These are phyloP conservation scores for Pluvialis apricaria DNA, from an alignment of 2,113 vertebrate genomes.

Conservation along the genomic window DNA sequence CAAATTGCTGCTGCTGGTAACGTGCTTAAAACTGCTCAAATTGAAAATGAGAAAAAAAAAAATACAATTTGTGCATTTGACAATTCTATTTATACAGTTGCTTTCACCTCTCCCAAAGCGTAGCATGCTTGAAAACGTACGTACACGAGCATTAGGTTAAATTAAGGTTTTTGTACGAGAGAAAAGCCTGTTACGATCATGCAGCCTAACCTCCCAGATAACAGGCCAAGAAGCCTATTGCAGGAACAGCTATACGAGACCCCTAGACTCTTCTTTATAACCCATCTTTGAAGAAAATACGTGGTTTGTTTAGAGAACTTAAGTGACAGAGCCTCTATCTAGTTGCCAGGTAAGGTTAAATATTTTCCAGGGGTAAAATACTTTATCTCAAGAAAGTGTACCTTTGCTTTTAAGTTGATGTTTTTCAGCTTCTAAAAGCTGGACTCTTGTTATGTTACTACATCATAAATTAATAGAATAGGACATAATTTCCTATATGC, in stretches of 20 bases:
- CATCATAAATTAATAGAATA: not conserved
- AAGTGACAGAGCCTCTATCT: not conserved
- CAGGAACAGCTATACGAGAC: not conserved
- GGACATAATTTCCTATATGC: not conserved
- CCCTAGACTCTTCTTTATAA: not conserved
- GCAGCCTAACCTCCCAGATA: not conserved
- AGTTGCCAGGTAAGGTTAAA: not conserved
- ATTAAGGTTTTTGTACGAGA: not conserved
- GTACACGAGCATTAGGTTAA: not conserved
- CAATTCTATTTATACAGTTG: not conserved
- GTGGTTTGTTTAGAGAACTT: not conserved
- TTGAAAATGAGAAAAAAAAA: not conserved
- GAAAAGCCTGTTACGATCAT: not conserved
- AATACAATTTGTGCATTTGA: not conserved
- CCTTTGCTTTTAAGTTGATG: not conserved
- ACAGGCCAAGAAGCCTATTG: not conserved
- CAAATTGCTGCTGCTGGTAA: not conserved
- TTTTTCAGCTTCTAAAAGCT: not conserved
- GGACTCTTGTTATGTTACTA: not conserved
- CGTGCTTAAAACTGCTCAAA: not conserved
- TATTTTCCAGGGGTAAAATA: not conserved
- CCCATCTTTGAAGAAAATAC: not conserved
- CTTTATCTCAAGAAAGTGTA: not conserved
- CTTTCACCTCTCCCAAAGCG: not conserved
- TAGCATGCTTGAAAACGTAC: not conserved